A percentile compares a stretch with the other conserved stretches of the same genome.
Conservation (phyloP, 2,888 invertebrate genomes). For the Yponomeuta malinellus region DNA sequence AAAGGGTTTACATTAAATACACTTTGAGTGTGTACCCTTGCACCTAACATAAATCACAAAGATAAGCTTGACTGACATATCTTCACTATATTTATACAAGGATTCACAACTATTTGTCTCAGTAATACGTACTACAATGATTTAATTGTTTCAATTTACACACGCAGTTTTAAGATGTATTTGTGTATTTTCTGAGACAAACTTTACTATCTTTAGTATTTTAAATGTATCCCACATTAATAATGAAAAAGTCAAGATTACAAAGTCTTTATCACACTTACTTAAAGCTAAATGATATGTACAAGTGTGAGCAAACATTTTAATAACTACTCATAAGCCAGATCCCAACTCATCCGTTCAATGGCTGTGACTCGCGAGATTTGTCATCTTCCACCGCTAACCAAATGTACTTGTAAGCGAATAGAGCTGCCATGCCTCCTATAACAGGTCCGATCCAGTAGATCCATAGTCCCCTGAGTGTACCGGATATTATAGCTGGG, state of each 20-base stretch:
- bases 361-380: neutral
- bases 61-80: neutral
- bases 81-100: neutral
- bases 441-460: conserved; percentile 81
- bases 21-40: neutral
- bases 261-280: too few relatives aligned
- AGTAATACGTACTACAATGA: neutral
- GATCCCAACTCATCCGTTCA: too few relatives aligned
- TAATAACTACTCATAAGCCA: too few relatives aligned
- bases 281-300: too few relatives aligned
- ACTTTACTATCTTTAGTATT: too few relatives aligned
- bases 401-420: conserved; percentile 22
- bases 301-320: too few relatives aligned
- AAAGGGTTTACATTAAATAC: neutral
- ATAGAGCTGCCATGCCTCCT: conserved; percentile 43
- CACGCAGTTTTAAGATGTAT: too few relatives aligned
- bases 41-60: neutral
- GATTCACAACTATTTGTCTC: neutral
- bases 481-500: conserved; percentile 81
- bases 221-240: too few relatives aligned
- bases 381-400: neutral
- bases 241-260: too few relatives aligned
- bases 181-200: too few relatives aligned
- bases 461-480: conserved; percentile 82
- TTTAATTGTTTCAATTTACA: too few relatives aligned